phyloP scores from a whole-genome alignment of 2,888 invertebrate genomes.

The Schrankia costaestrigalis region DNA sequence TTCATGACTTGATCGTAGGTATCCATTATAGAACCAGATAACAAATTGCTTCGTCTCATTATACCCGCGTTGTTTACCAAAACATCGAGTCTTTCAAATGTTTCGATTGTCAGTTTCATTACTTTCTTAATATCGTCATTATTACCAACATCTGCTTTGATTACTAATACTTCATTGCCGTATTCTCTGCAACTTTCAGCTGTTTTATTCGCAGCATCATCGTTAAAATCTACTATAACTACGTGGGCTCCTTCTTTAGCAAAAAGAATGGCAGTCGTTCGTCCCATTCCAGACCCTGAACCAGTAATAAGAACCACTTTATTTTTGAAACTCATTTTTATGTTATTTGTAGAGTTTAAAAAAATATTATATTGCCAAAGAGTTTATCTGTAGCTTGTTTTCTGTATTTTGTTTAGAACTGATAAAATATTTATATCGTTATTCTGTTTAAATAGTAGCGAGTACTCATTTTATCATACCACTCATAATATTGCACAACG shows the following conservation, averaged over 20 bases:
- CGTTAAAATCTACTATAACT: constrained; percentile 4
- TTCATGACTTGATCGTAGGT: constrained; percentile 30
- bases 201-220: constrained; percentile 17
- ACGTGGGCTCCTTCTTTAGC: constrained; percentile 40
- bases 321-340: constrained; percentile 12
- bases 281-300: constrained; percentile 53
- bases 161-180: not conserved
- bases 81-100: too few species aligned
- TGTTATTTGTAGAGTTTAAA: not conserved
- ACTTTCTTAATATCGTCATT: constrained; percentile 22
- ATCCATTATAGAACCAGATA: constrained; percentile 13
- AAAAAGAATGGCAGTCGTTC: constrained; percentile 41
- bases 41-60: constrained; percentile 5
- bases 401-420: too few species aligned
- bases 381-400: too few species aligned
- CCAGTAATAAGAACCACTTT: constrained; percentile 51
- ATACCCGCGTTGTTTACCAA: constrained; percentile 31
- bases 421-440: too few species aligned
- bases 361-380: too few species aligned
- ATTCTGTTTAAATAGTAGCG: too few species aligned
- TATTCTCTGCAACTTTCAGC: constrained; percentile 11
- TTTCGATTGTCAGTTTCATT: constrained; percentile 29
- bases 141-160: constrained; percentile 18
- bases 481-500: too few species aligned
- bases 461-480: too few species aligned